Evolutionary conservation across 2,888 invertebrate genomes (phyloP).

Genomic region (Pimpla rufipes): DNA sequence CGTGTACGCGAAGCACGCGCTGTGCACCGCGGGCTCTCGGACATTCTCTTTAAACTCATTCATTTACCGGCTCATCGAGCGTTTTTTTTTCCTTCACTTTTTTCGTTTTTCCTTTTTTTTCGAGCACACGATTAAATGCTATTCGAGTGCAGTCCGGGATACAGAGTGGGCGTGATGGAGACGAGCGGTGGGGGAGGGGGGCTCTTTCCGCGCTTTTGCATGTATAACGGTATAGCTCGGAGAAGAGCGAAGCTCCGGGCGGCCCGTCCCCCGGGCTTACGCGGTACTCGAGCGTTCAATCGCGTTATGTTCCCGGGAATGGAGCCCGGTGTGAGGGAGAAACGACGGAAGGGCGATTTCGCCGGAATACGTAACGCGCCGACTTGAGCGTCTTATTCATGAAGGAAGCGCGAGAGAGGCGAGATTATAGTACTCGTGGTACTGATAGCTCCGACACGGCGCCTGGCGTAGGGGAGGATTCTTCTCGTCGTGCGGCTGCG

Average conservation of each 20-base stretch:
- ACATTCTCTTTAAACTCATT: slow-evolving; percentile 66
- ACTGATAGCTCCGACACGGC: slow-evolving; percentile 35
- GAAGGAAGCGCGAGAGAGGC: slow-evolving; percentile 11
- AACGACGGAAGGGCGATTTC: slow-evolving; percentile 49
- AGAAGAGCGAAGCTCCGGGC: no score
- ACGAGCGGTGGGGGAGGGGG: neutral
- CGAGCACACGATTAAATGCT: slow-evolving; percentile 58
- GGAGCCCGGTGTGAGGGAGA: slow-evolving; percentile 32
- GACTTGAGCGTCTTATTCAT: slow-evolving; percentile 35
- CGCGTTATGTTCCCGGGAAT: slow-evolving; percentile 46
- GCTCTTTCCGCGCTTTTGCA: slow-evolving; percentile 23
- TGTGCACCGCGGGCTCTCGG: slow-evolving; percentile 49
- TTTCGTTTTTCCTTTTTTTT: slow-evolving; percentile 48
- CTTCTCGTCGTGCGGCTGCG: neutral
- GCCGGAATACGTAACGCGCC: slow-evolving; percentile 36
- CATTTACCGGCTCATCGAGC: slow-evolving; percentile 67
- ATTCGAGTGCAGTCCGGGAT: slow-evolving; percentile 40
- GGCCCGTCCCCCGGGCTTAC: slow-evolving; percentile 19
- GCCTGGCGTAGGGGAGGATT: neutral
- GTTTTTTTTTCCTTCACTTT: slow-evolving; percentile 45
- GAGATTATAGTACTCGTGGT: slow-evolving; percentile 41
- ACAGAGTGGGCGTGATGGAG: slow-evolving; percentile 25
- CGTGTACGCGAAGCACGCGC: slow-evolving; percentile 1
- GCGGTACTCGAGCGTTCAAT: slow-evolving; percentile 56
- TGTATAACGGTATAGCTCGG: slow-evolving; percentile 3